Base-by-base conservation (phyloP, 2,888 invertebrate genomes). In the Biston betularia region DNA sequence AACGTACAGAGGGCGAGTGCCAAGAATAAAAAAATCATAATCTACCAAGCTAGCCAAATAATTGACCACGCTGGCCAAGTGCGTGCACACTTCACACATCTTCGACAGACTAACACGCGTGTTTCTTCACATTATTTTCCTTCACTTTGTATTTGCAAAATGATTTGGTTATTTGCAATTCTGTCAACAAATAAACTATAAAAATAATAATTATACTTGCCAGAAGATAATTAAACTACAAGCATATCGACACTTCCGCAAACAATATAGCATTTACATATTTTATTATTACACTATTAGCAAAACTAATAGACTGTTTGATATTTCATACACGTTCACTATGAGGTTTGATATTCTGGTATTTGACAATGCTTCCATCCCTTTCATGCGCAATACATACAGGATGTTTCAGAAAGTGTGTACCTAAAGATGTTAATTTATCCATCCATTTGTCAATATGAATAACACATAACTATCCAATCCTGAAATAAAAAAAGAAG, bases 241-340 rank as follows among this genome's bases (percentile, higher is more conserved):
- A 45, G 35, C 14, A 45, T 3, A 14, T 34, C 35, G 56, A 38
- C 33, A 52, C 46, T 54, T 55, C 59, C 64, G 64, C 63, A 66
- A 61, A 68, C 64, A 69, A 50, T 52, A 57, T 44, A 42, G 62
- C 42, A 79, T 83, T 82, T 77, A 74, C 79, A 83, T 84, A 82
- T n/a, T n/a, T n/a, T n/a, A n/a, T n/a, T n/a, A n/a, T 79, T 78
- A 68, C 69, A 72, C 73, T 77, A 74, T 75, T 57, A 74, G 72
- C 78, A 78, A 80, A 79, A 80, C 70, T 83, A 78, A 78, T 65
- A 72, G 73, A 65, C 75, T 73, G 68, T 72, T 84, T 77, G 75
- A 40, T 76, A 84, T 83, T 79, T 84, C 35, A 55, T 53, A 65
- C 76, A 72, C 58, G 74, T 60, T 60, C 50, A 62, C 24, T 64